phyloP scores from a whole-genome alignment of 2,797 vertebrate species.

The Anguilla obscura region DNA sequence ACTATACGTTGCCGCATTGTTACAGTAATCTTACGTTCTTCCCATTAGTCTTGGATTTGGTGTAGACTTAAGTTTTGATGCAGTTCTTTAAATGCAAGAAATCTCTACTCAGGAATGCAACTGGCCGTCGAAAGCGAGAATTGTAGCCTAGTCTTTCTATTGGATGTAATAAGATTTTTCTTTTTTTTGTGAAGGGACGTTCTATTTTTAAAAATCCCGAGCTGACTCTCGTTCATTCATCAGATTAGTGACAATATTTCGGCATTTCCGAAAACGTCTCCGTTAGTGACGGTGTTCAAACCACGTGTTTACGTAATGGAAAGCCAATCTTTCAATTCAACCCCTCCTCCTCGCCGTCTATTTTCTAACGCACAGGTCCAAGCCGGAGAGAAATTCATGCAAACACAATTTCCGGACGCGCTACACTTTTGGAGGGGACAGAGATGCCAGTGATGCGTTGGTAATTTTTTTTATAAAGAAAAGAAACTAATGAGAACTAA shows the following conservation, averaged over 20 bases:
- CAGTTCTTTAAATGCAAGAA: neutral
- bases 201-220: neutral
- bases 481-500: slow-evolving; percentile 51
- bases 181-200: neutral
- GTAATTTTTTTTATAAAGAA: slow-evolving; percentile 51
- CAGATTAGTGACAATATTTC: slow-evolving; percentile 46
- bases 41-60: neutral
- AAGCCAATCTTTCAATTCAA: slow-evolving; percentile 83
- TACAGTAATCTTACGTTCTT: neutral
- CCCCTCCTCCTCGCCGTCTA: slow-evolving; percentile 81
- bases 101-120: neutral
- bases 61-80: neutral
- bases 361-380: slow-evolving; percentile 64
- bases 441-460: slow-evolving; percentile 61
- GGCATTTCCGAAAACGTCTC: slow-evolving; percentile 61
- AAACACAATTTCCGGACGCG: slow-evolving; percentile 74
- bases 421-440: slow-evolving; percentile 67
- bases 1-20: neutral
- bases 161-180: neutral
- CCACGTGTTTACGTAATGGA: slow-evolving; percentile 93
- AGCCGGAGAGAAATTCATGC: slow-evolving; percentile 71
- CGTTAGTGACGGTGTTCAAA: slow-evolving; percentile 73
- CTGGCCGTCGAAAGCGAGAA: neutral
- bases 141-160: neutral
- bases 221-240: slow-evolving; percentile 15